Percentiles rank a stretch among this genome's conserved stretches.
These are phyloP conservation scores for Strix aluco DNA, from an alignment of 2,113 vertebrate genomes.

Conservation along the genomic window DNA sequence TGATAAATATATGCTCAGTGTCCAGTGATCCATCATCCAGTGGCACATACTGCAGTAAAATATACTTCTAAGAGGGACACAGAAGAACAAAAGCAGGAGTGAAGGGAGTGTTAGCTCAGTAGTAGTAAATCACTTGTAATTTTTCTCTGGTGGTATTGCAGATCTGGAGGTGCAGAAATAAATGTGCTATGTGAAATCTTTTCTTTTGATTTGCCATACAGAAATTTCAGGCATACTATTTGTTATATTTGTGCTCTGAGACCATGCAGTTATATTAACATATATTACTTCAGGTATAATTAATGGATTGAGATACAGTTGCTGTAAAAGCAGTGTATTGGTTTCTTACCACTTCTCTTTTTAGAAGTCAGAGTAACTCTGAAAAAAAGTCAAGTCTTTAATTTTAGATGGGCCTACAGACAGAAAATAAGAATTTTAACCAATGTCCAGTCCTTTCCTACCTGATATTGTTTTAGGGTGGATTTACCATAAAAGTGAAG, in stretches of 20 bases:
- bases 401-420: background rate
- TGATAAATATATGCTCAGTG: background rate
- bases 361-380: background rate
- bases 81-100: constrained; percentile 9
- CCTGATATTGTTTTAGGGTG: background rate
- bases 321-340: background rate
- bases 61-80: background rate
- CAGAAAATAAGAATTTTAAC: background rate
- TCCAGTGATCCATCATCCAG: constrained; percentile 7
- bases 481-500: background rate
- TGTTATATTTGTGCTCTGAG: background rate
- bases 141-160: background rate
- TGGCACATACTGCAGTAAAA: background rate
- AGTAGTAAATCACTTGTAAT: constrained; percentile 31
- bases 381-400: background rate
- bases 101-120: background rate
- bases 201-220: background rate
- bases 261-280: background rate
- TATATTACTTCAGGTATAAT: background rate
- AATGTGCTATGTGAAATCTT: background rate
- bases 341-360: background rate
- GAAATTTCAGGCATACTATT: background rate
- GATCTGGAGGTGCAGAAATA: background rate
- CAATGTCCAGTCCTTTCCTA: background rate
- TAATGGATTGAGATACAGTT: background rate